Percentiles rank a stretch among this genome's conserved stretches.
phyloP scores from a whole-genome alignment of 1,140 invertebrate species.

The Mamestra configurata region DNA sequence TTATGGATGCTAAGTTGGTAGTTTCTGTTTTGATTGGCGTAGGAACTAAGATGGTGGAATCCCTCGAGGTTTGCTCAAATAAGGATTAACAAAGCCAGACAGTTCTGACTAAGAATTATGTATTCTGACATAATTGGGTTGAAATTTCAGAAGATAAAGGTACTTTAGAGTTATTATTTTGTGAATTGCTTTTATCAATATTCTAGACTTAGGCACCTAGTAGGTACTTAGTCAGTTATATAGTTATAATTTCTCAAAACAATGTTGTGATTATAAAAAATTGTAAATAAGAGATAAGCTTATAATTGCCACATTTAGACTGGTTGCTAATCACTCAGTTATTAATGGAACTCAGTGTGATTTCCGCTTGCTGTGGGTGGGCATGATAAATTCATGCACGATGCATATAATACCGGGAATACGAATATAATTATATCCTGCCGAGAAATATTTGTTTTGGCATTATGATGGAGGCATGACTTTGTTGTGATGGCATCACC shows the following conservation, averaged over 20 bases:
- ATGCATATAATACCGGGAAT: neutral
- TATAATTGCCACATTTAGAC: neutral
- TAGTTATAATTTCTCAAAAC: neutral
- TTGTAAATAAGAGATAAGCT: conserved; percentile 10
- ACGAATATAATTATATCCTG: neutral
- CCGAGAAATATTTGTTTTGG: neutral
- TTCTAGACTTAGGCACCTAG: neutral
- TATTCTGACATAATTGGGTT: neutral
- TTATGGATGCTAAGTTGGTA: conserved; percentile 14
- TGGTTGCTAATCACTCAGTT: conserved; percentile 16
- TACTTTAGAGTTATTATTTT: neutral
- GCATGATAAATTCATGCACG: conserved; percentile 15
- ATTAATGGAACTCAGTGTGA: neutral
- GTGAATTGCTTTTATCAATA: neutral
- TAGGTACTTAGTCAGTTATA: neutral
- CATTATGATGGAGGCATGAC: too few species aligned
- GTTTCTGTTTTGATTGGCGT: conserved; percentile 14
- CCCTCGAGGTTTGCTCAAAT: neutral
- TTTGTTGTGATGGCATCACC: too few species aligned
- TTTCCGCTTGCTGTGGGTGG: conserved; percentile 6
- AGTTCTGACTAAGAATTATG: conserved; percentile 8
- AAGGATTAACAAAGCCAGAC: conserved; percentile 1
- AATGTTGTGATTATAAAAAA: neutral
- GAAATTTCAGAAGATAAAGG: neutral
- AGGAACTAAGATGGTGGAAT: conserved; percentile 1